These are phyloP conservation scores for Himalopsyche tibetana DNA, from an alignment of 2,888 invertebrate genomes.

Conservation along the genomic window DNA sequence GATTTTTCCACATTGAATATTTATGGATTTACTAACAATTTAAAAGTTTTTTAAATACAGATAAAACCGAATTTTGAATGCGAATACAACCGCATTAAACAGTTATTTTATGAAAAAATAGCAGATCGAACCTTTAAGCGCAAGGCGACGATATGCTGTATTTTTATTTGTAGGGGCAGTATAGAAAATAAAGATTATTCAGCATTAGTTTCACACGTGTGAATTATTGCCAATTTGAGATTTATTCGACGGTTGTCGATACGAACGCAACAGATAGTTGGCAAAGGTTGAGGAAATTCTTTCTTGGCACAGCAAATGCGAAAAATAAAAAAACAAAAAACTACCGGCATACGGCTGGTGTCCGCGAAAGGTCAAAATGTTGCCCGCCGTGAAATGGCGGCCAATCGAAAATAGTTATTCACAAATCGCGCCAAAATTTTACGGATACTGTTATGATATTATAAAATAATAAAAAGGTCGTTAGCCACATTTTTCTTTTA, in stretches of 20 bases:
- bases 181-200: no score
- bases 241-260: neutral
- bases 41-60: no score
- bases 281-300: neutral
- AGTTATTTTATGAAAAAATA: no score
- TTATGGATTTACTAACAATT: no score
- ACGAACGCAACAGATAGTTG: conserved; percentile 47
- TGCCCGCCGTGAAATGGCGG: neutral
- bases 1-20: no score
- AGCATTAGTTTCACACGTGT: neutral
- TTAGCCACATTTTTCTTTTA: no score
- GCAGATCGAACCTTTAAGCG: no score
- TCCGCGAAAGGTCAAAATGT: conserved; percentile 17
- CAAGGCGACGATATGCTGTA: no score
- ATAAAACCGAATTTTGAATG: no score
- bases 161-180: no score
- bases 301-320: conserved; percentile 43
- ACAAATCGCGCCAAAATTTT: conserved; percentile 4
- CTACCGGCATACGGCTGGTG: neutral
- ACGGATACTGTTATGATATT: neutral
- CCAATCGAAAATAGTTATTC: conserved; percentile 23
- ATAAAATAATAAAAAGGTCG: no score
- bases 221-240: neutral
- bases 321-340: conserved; percentile 23
- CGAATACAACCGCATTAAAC: no score